Base-by-base conservation (phyloP, 2,797 vertebrate species). In the Sandelia bainsii region DNA sequence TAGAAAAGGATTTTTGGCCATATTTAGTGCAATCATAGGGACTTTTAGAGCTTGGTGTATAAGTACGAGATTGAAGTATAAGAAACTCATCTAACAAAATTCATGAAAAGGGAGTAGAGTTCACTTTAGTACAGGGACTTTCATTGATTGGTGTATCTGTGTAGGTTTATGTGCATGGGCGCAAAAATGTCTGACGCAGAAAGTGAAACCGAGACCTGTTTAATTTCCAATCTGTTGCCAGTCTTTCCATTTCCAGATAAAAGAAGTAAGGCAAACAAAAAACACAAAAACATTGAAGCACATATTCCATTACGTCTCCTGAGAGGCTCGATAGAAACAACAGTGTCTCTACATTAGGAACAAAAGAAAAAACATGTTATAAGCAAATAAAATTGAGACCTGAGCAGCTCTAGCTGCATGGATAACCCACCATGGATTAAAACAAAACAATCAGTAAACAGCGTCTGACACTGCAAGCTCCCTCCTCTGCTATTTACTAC, bases 371-470 rank as follows among this genome's bases (percentile, higher is more conserved):
- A 83, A 72, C 64, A 72, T 8, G 77, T 81, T 69, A 80, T 73
- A 49, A 69, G 75, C 77, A 90, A 85, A 68, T 80, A 81, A 84
- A 64, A 84, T 53, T 56, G 85, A 88, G 86, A 85, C 75, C 78
- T 69, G 83, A 77, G 66, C 73, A 53, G 83, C 75, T 80, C 85
- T 60, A 63, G 86, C 82, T 88, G 84, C 83, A 85, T 83, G 82
- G 85, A 89, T 81, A 89, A 90, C 86, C 79, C 78, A 83, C 79
- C 81, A 61, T 72, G 85, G 88, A 89, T 89, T 86, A 86, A 82
- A 85, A 87, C 62, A 79, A 83, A 84, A 87, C 84, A 89, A 91
- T 90, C 90, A 83, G 82, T 78, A 84, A 85, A 83, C 78, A 86
- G 81, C 72, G 52, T 79, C 79, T 70, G 72, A 87, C 77, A 74